phyloP scores from a whole-genome alignment of 2,888 invertebrate genomes.

The Brachycybe producta region DNA sequence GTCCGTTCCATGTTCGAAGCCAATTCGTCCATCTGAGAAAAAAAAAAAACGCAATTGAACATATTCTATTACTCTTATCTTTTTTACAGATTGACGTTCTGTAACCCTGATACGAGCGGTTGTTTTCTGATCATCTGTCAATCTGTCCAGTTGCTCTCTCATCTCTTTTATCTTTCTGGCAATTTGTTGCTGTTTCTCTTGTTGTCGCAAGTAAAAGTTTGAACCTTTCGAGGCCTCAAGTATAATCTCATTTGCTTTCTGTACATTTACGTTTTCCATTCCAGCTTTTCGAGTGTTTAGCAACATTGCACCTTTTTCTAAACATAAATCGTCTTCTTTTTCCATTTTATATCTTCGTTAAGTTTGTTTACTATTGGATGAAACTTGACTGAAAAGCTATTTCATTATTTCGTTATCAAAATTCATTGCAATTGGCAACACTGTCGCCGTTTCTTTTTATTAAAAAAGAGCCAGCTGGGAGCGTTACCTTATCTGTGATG shows the following conservation, averaged over 20 bases:
- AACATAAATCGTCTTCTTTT: too few species aligned
- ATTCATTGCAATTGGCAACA: too few species aligned
- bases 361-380: too few species aligned
- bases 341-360: too few species aligned
- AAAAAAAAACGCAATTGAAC: not conserved
- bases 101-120: slow-evolving; percentile 26
- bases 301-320: too few species aligned
- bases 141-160: slow-evolving; percentile 24
- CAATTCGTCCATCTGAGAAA: slow-evolving; percentile 37
- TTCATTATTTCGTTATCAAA: too few species aligned
- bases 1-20: slow-evolving; percentile 33
- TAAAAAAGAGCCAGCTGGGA: too few species aligned
- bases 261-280: slow-evolving; percentile 28
- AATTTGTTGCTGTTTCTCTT: slow-evolving; percentile 38
- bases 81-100: slow-evolving; percentile 10
- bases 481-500: too few species aligned
- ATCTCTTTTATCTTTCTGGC: slow-evolving; percentile 36
- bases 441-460: too few species aligned
- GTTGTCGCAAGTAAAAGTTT: slow-evolving; percentile 41
- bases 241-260: slow-evolving; percentile 33
- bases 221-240: slow-evolving; percentile 39
- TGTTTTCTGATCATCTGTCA: slow-evolving; percentile 31
- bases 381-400: too few species aligned
- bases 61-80: too few species aligned
- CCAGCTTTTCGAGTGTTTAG: slow-evolving; percentile 24